Evolutionary conservation across 2,797 vertebrate species (phyloP).

Genomic region (Mycteria americana): DNA sequence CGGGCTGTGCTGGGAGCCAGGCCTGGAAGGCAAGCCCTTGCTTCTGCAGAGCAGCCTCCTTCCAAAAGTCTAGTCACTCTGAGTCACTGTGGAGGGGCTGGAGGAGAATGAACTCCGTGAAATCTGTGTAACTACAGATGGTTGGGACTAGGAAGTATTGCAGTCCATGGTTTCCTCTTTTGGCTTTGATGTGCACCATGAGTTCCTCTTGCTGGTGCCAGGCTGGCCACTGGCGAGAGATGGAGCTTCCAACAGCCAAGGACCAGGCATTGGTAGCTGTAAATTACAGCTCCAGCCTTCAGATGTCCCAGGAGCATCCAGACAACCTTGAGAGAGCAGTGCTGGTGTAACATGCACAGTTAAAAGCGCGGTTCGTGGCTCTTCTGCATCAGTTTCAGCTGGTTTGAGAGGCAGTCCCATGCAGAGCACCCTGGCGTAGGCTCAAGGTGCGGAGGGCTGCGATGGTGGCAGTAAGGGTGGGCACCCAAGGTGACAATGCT

Average conservation of each 20-base stretch:
- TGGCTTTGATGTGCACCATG: not conserved
- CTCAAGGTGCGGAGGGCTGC: fast-evolving
- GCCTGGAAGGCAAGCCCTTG: not conserved
- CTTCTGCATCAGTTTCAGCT: not conserved
- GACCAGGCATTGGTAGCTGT: not conserved
- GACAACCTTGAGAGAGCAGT: not conserved
- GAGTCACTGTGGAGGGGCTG: not conserved
- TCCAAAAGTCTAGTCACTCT: not conserved
- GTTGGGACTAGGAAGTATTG: not conserved
- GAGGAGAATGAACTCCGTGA: not conserved
- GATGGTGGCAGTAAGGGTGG: not conserved
- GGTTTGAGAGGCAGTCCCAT: not conserved
- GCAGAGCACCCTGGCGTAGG: not conserved
- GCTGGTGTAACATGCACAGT: not conserved
- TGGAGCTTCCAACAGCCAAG: not conserved
- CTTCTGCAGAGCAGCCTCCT: not conserved
- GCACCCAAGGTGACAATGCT: not conserved
- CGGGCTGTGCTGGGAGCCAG: not conserved
- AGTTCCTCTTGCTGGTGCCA: not conserved
- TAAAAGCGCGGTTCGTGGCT: not conserved
- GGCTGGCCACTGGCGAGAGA: not conserved
- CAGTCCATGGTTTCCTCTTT: not conserved
- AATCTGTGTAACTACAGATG: not conserved
- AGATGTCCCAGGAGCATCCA: not conserved
- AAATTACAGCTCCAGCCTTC: slow-evolving; percentile 16